phyloP scores from a whole-genome alignment of 1,140 invertebrate species.

The Drosophila melanica region DNA sequence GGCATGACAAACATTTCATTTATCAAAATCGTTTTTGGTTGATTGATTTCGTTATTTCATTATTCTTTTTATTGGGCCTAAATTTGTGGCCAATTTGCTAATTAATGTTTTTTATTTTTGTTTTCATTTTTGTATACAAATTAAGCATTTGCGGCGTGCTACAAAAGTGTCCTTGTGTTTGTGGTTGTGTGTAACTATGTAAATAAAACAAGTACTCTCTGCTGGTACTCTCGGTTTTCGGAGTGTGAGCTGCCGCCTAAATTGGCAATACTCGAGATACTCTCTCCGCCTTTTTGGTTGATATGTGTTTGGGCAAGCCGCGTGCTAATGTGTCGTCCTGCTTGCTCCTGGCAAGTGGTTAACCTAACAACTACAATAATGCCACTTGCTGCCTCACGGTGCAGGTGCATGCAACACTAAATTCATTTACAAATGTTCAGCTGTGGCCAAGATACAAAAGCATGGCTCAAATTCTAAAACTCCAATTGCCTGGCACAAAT shows the following conservation, averaged over 20 bases:
- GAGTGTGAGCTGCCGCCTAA: neutral
- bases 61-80: conserved; percentile 28
- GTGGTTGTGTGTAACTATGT: conserved; percentile 23
- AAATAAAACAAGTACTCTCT: conserved; percentile 30
- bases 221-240: neutral
- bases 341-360: conserved; percentile 23
- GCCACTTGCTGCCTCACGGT: conserved; percentile 13
- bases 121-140: conserved; percentile 43
- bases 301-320: conserved; percentile 35
- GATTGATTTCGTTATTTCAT: conserved; percentile 9
- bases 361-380: conserved; percentile 40
- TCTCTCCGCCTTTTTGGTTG: neutral
- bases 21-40: conserved; percentile 39
- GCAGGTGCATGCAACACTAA: conserved; percentile 66
- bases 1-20: conserved; percentile 43
- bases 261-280: neutral
- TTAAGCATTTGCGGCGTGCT: conserved; percentile 67
- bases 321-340: conserved; percentile 33
- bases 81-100: conserved; percentile 41
- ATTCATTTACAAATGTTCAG: conserved; percentile 75
- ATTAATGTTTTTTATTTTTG: neutral
- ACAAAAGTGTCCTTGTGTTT: conserved; percentile 58
- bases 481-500: conserved; percentile 37
- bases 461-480: conserved; percentile 49
- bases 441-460: conserved; percentile 56